Evolutionary conservation across 64 coral and sea anemone species (phyloP).

Genomic region (Astreopora myriophthalma): DNA sequence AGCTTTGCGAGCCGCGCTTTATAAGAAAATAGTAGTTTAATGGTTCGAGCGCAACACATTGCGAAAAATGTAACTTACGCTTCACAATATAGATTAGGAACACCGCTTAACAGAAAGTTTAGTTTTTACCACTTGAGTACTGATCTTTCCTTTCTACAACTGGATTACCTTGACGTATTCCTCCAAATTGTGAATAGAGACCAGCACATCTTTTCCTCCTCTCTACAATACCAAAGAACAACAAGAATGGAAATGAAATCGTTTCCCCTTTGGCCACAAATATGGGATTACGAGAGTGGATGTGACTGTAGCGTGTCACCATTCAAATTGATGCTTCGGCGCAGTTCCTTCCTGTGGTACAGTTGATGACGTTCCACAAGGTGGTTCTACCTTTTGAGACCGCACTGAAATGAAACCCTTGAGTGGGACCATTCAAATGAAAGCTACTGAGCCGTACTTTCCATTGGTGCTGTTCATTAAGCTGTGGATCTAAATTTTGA

Average conservation of each 20-base stretch:
- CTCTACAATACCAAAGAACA: slow-evolving; percentile 59
- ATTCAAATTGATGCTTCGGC: background rate
- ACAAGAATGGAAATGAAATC: background rate
- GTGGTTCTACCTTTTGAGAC: background rate
- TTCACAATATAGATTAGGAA: no score
- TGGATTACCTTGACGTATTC: slow-evolving; percentile 93
- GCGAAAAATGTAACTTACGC: no score
- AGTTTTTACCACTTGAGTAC: no score
- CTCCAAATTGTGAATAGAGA: slow-evolving; percentile 94
- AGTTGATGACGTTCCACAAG: background rate
- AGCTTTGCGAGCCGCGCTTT: background rate
- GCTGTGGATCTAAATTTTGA: no score
- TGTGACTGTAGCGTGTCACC: background rate
- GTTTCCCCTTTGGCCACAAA: background rate
- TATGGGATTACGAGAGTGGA: background rate
- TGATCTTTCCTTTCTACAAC: background rate
- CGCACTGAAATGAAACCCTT: background rate
- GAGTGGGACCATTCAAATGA: no score
- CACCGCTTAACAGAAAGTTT: no score
- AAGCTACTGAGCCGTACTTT: no score
- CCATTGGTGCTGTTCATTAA: no score
- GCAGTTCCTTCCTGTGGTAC: background rate
- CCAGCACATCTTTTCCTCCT: slow-evolving; percentile 88
- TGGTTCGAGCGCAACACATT: no score
- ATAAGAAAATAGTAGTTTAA: no score